Base-by-base conservation (phyloP, 2,888 invertebrate genomes). In the Eledona agricola region DNA sequence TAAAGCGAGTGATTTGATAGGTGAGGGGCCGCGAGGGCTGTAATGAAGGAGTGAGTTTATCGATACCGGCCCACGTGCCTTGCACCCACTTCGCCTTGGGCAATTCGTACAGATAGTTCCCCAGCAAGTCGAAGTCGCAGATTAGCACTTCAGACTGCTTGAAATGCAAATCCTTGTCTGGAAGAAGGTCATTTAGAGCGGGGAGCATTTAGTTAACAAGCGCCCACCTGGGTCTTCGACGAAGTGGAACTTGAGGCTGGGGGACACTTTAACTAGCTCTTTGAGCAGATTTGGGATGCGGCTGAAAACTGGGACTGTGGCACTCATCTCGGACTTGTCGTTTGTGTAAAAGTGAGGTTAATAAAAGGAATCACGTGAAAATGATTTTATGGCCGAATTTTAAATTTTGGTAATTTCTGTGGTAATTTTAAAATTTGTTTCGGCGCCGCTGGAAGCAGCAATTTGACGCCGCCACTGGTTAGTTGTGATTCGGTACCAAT, bases 51-150 rank as follows among this genome's bases (percentile, higher is more conserved):
- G 63, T 16, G 5, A 78, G 55, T 19, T 46, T 50, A 50, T 79
- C 78, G 9, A 77, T 59, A 5, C 80, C 79, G 5, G 79, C 79
- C 77, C 78, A 79, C 3, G 79, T 79, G 12, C 75, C 70, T 66
- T 79, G 79, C 9, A 78, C 59, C 78, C 78, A 79, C 66, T 77
- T 77, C 6, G 70, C 55, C n/a, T 72, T 67, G 15, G 71, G 67
- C 34, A 79, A 63, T 16, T 73, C 60, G 38, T 76, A 71, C 16
- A 74, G 43, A 49, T 76, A 60, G 1, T 75, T 72, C 19, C 71
- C 69, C 25, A 80, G 53, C 31, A 77, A 67, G 60, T 76, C 64
- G 42, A 70, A 74, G 61, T 80, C 79, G 1, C 71, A 74, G 31
- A 80, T 55, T 9, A 80, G 45, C 43, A 79, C 70, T 59, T 79